Evolutionary conservation across 2,797 vertebrate genomes (phyloP), one percentile per base, ranked within the genome.

Genomic region (Neomorphus geoffroyi): DNA sequence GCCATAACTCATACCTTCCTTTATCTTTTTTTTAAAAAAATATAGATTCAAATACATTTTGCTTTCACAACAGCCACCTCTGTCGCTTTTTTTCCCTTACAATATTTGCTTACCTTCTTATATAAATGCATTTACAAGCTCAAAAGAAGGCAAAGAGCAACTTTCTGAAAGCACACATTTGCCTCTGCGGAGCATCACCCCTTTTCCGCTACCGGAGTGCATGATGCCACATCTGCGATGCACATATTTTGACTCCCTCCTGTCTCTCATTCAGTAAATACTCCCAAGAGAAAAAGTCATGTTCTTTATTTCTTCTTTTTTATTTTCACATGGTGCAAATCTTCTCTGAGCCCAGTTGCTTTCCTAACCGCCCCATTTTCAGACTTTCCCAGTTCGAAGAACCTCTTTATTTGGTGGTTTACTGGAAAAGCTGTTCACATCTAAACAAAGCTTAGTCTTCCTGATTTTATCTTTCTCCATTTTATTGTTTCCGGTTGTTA

Each of bases 401-500:
- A 88, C 71, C 86, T 77, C 77, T 73, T 70, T 23, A 57, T 37
- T 80, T 57, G 54, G 72, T 37, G 13, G 11, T 71, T 97, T 97
- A 91, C 97, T 96, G 97, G 97, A 97, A 98, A 90, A 93, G 70
- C 56, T 69, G 64, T 80, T 82, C 54, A 45, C 66, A 27, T 94
- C 53, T 91, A 96, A 97, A 96, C 95, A 96, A 57, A 54, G 18
- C 71, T 17, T 15, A 72, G 30, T 23, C 89, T 62, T 86, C 86
- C 95, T 95, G 96, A 97, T 90, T 95, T 96, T 97, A 96, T 65
- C 85, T 88, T 50, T 92, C 45, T 3, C 88, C 18, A 5, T 86
- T 93, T 96, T 86, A 93, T 92, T 95, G 93, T 80, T 97, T 97
- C 96, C 94, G 94, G 96, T 92, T 93, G 90, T 95, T 97, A 23